Conservation (phyloP, 1,140 invertebrate species). For the Alviniconcha marisindica region DNA sequence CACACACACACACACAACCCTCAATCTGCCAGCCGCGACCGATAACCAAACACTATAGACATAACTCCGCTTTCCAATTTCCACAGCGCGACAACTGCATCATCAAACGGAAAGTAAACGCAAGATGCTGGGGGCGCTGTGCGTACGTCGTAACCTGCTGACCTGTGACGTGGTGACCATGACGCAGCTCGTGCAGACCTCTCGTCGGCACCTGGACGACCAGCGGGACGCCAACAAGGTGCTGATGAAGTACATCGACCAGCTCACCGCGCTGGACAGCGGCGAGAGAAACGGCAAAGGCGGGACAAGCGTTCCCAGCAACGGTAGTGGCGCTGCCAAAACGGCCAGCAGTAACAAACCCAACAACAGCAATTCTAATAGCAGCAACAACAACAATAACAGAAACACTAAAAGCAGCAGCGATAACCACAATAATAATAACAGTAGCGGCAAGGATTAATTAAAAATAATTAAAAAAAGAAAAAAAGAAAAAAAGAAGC, state of each 20-base stretch:
- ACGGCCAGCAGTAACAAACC: not conserved
- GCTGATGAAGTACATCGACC: constrained; percentile 26
- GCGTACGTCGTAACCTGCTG: constrained; percentile 4
- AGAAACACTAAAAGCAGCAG: no score
- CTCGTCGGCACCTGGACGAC: constrained; percentile 17
- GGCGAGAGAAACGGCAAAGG: constrained; percentile 26
- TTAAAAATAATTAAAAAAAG: no score
- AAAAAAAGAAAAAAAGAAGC: no score
- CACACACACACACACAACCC: not conserved
- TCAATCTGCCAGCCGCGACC: no score
- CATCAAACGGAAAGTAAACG: not conserved
- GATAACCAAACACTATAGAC: not conserved
- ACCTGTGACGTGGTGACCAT: constrained; percentile 8
- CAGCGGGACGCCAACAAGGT: constrained; percentile 16
- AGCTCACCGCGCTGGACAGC: constrained; percentile 11
- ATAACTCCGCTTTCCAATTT: not conserved
- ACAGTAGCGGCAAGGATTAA: no score
- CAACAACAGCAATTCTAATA: not conserved
- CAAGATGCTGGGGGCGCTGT: not conserved
- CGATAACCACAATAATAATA: no score
- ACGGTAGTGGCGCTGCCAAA: not conserved
- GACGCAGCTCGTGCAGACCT: constrained; percentile 24
- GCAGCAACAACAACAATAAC: no score
- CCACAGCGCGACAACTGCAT: not conserved
- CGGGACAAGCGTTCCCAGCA: constrained; percentile 29